Evolutionary conservation across 2,113 vertebrate genomes (phyloP).

Genomic region (Sula dactylatra): DNA sequence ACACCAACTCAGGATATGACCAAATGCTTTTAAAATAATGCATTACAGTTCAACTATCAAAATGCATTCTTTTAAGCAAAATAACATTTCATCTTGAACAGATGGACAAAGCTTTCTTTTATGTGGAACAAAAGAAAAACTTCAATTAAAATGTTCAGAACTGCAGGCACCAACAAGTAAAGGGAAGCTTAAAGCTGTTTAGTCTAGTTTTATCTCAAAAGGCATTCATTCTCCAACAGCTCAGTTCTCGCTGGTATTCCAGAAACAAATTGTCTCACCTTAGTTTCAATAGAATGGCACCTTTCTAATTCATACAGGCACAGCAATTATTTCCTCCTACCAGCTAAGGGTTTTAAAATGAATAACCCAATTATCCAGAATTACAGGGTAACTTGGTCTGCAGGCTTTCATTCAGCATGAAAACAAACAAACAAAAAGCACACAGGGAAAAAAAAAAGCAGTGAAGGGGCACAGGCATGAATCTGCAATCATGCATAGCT

Average conservation of each 20-base stretch:
- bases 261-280: slow-evolving; percentile 21
- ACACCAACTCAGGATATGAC: not conserved
- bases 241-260: not conserved
- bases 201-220: slow-evolving; percentile 46
- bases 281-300: not conserved
- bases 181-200: not conserved
- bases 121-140: slow-evolving; percentile 7
- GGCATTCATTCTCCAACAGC: not conserved
- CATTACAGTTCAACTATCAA: not conserved
- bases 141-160: slow-evolving; percentile 40
- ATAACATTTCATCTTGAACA: not conserved
- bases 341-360: not conserved
- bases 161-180: not conserved
- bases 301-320: slow-evolving; percentile 15
- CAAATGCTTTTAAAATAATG: slow-evolving; percentile 15
- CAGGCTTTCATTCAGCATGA: not conserved
- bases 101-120: slow-evolving; percentile 25
- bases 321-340: not conserved
- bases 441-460: not conserved
- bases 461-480: not conserved
- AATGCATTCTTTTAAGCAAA: not conserved
- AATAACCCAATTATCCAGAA: slow-evolving; percentile 41
- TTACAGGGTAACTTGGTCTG: not conserved
- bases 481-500: not conserved
- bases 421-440: slow-evolving; percentile 18